A percentile compares a stretch with the other conserved stretches of the same genome.
phyloP scores from a whole-genome alignment of 2,888 invertebrate species.

The Nasonovia ribisnigri region DNA sequence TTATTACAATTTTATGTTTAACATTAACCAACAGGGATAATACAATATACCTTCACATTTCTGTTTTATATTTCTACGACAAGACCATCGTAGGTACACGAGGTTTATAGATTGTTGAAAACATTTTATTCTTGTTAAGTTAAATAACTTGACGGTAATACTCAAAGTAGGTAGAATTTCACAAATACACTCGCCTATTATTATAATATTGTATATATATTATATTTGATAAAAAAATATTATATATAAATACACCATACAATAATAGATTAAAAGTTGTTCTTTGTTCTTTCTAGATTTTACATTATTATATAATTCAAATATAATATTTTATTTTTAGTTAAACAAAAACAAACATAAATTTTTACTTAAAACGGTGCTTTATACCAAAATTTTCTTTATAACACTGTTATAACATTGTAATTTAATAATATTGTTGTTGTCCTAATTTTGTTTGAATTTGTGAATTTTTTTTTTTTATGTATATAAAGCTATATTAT shows the following conservation, averaged over 20 bases:
- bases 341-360: slow-evolving; percentile 26
- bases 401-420: slow-evolving; percentile 63
- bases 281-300: slow-evolving; percentile 36
- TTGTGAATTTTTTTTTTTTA: slow-evolving; percentile 57
- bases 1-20: background rate
- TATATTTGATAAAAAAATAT: background rate
- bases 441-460: slow-evolving; percentile 62
- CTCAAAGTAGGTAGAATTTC: background rate
- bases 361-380: slow-evolving; percentile 54
- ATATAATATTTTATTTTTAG: slow-evolving; percentile 29
- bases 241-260: background rate
- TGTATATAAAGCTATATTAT: slow-evolving; percentile 53
- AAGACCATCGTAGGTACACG: background rate
- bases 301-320: background rate
- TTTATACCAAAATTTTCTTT: slow-evolving; percentile 63
- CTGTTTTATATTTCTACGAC: background rate
- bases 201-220: background rate
- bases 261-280: slow-evolving; percentile 17
- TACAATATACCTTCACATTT: background rate
- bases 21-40: background rate
- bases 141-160: background rate
- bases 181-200: background rate
- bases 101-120: background rate
- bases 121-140: background rate
- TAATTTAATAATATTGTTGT: slow-evolving; percentile 60